These are phyloP conservation scores for Desoria tigrina DNA, from an alignment of 2,888 invertebrate species.

Conservation along the genomic window DNA sequence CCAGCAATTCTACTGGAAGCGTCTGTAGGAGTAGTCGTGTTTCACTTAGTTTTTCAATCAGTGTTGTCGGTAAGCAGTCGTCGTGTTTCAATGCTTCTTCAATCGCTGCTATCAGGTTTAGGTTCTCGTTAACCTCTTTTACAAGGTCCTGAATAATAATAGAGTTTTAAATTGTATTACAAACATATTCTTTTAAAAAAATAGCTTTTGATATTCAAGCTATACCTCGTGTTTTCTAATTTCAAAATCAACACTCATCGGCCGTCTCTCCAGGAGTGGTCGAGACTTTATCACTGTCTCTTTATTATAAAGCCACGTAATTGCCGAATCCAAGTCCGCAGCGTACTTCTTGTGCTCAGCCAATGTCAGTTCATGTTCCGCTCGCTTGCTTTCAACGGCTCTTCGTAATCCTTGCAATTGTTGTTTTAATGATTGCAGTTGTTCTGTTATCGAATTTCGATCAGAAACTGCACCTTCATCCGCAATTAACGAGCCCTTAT, in stretches of 20 bases:
- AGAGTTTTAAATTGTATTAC: too few species aligned
- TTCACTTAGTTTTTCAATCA: constrained; percentile 82
- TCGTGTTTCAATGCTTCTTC: constrained; percentile 73
- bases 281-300: constrained; percentile 79
- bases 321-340: constrained; percentile 76
- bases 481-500: constrained; percentile 90
- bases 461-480: constrained; percentile 86
- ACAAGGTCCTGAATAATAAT: constrained; percentile 59
- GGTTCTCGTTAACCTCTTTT: constrained; percentile 68
- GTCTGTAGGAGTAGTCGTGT: constrained; percentile 75
- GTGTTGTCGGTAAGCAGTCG: constrained; percentile 74
- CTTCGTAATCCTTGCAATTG: constrained; percentile 76
- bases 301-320: constrained; percentile 80
- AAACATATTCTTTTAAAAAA: too few species aligned
- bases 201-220: too few species aligned
- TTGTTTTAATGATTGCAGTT: constrained; percentile 81
- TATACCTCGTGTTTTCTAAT: constrained; percentile 69
- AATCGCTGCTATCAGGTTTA: constrained; percentile 70
- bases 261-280: constrained; percentile 75
- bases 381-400: constrained; percentile 79
- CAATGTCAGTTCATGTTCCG: constrained; percentile 82
- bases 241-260: constrained; percentile 77
- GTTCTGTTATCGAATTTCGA: constrained; percentile 81
- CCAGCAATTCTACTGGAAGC: constrained; percentile 76
- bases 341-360: constrained; percentile 85